phyloP scores from a whole-genome alignment of 2,113 vertebrate species.

The Gavia stellata region DNA sequence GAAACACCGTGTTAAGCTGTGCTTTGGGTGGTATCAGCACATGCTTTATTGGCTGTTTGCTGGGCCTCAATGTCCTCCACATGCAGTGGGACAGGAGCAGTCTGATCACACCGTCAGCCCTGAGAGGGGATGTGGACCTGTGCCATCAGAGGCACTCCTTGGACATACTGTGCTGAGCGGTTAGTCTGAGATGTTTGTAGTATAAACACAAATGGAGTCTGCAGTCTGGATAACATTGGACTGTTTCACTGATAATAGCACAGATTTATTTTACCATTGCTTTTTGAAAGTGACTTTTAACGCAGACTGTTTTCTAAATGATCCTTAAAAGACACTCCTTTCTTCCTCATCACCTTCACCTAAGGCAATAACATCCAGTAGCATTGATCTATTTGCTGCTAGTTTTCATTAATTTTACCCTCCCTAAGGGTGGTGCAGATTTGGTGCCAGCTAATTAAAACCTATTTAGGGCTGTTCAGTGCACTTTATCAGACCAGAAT shows the following conservation, averaged over 20 bases:
- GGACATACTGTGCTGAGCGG: fast-evolving
- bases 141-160: not conserved
- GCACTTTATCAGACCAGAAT: slow-evolving; percentile 70
- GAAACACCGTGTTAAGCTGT: not conserved
- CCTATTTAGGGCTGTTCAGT: slow-evolving; percentile 66
- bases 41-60: not conserved
- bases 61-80: fast-evolving
- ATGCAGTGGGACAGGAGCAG: not conserved
- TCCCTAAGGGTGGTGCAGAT: slow-evolving; percentile 69
- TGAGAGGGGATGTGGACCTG: fast-evolving
- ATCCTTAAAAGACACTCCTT: slow-evolving; percentile 39
- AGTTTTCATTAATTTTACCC: slow-evolving; percentile 72
- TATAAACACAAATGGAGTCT: not conserved
- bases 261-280: not conserved
- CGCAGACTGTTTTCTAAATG: slow-evolving; percentile 27
- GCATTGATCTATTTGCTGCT: slow-evolving; percentile 60
- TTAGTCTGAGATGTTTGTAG: not conserved
- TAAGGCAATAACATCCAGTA: slow-evolving; percentile 49
- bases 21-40: not conserved
- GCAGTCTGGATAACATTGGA: not conserved
- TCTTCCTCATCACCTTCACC: slow-evolving; percentile 46
- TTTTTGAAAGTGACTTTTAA: slow-evolving; percentile 54
- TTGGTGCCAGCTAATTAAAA: slow-evolving; percentile 75
- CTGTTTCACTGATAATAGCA: not conserved
- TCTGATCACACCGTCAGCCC: not conserved